Conservation (phyloP, 2,113 vertebrate genomes). For the Forbesichthys agassizii region DNA sequence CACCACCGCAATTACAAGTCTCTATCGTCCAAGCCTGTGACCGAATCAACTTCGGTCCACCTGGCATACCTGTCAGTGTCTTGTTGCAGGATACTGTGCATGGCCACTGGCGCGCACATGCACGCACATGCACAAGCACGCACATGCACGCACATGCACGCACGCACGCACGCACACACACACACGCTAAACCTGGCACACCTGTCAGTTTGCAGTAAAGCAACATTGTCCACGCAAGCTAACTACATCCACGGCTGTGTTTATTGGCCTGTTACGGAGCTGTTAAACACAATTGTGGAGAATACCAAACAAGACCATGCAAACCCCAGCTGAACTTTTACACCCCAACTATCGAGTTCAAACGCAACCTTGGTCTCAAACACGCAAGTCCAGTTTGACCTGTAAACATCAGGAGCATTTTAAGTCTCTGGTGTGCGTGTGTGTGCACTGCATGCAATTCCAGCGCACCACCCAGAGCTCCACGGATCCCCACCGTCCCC, state of each 20-base stretch:
- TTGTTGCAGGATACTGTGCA: slow-evolving; percentile 39
- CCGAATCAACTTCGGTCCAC: slow-evolving; percentile 30
- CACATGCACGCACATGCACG: neutral
- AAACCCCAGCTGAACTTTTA: slow-evolving; percentile 59
- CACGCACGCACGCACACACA: neutral
- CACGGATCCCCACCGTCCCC: neutral
- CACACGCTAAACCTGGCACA: slow-evolving; percentile 25
- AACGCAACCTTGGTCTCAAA: slow-evolving; percentile 27
- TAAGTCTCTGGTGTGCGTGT: neutral
- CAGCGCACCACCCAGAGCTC: slow-evolving; percentile 9
- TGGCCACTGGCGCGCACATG: slow-evolving; percentile 15
- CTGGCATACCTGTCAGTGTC: slow-evolving; percentile 48
- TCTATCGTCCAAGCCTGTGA: slow-evolving; percentile 43
- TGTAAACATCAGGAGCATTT: neutral
- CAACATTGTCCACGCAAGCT: slow-evolving; percentile 52
- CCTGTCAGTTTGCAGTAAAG: slow-evolving; percentile 32
- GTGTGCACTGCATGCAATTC: slow-evolving; percentile 12
- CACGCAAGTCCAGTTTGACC: slow-evolving; percentile 31
- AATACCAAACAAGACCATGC: slow-evolving; percentile 55
- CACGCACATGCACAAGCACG: neutral
- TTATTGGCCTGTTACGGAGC: slow-evolving; percentile 67
- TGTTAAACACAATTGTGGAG: slow-evolving; percentile 68
- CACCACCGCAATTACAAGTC: slow-evolving; percentile 11
- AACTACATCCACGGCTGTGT: slow-evolving; percentile 55
- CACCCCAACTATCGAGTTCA: slow-evolving; percentile 42